Evolutionary conservation across 2,797 vertebrate species (phyloP).

Genomic region (Mormyrus hasselquistii): DNA sequence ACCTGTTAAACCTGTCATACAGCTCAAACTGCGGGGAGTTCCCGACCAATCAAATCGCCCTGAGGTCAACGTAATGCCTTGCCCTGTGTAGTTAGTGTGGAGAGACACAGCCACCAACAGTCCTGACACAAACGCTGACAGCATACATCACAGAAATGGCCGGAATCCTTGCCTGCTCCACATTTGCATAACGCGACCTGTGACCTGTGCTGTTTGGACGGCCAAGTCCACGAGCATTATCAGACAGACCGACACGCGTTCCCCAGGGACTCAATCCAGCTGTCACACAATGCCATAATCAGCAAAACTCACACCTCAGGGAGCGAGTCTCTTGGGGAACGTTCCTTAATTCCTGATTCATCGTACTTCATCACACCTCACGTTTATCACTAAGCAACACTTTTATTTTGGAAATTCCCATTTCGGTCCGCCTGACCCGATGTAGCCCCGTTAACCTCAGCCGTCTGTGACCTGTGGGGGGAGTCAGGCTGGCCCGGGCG

Average conservation of each 20-base stretch:
- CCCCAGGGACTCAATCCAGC: not conserved
- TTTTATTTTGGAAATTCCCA: not conserved
- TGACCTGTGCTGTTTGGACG: not conserved
- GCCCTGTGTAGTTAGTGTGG: not conserved
- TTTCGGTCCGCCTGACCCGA: not conserved
- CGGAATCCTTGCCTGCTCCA: not conserved
- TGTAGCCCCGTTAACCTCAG: not conserved
- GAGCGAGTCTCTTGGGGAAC: not conserved
- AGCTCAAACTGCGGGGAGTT: not conserved
- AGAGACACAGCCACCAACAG: not conserved
- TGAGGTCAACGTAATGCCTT: not conserved
- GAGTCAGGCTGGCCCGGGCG: not conserved
- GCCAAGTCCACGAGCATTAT: not conserved
- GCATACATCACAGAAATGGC: not conserved
- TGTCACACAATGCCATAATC: not conserved
- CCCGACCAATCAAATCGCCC: not conserved
- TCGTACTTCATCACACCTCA: not conserved
- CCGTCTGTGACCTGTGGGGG: not conserved
- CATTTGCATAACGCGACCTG: slow-evolving; percentile 12
- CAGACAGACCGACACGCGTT: not conserved
- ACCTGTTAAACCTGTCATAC: not conserved
- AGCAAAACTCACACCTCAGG: not conserved
- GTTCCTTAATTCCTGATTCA: not conserved
- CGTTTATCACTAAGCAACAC: not conserved
- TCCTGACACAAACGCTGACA: not conserved